Conservation (phyloP, 2,888 invertebrate genomes). For the Epistrophe grossulariae region DNA sequence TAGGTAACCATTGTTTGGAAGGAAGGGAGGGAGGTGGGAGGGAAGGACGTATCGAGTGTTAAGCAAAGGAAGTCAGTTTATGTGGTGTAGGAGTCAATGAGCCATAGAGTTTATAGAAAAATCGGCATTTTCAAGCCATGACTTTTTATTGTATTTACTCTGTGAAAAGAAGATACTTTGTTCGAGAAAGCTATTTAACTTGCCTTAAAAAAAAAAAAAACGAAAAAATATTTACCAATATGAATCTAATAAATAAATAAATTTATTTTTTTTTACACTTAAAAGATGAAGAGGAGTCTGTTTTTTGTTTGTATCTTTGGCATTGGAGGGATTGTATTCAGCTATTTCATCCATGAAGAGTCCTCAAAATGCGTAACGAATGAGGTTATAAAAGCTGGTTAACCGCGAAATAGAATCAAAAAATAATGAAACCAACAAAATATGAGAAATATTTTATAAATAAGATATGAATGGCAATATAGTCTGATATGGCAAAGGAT, state of each 20-base stretch:
- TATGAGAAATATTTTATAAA: too few species aligned
- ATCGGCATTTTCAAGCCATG: conserved; percentile 26
- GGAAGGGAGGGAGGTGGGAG: not conserved
- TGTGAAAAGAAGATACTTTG: conserved; percentile 1
- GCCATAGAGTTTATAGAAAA: conserved; percentile 54
- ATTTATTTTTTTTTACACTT: conserved; percentile 3
- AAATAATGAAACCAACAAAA: not conserved
- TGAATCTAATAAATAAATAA: conserved; percentile 24
- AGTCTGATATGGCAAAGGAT: too few species aligned
- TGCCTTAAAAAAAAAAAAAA: not conserved
- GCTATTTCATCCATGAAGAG: conserved; percentile 45
- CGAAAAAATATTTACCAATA: not conserved
- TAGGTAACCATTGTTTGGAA: conserved; percentile 33
- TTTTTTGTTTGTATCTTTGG: not conserved
- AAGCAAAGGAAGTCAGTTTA: conserved; percentile 26
- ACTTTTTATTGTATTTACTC: conserved; percentile 38
- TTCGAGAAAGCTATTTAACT: not conserved
- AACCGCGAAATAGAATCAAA: conserved; percentile 28
- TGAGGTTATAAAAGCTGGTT: conserved; percentile 23
- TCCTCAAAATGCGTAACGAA: conserved; percentile 32
- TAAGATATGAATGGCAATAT: too few species aligned
- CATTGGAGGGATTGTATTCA: not conserved
- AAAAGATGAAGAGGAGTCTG: not conserved
- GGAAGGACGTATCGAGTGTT: not conserved
- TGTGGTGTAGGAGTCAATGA: conserved; percentile 53